Conservation (phyloP, 2,888 invertebrate genomes). For the Drosophila anceps region DNA sequence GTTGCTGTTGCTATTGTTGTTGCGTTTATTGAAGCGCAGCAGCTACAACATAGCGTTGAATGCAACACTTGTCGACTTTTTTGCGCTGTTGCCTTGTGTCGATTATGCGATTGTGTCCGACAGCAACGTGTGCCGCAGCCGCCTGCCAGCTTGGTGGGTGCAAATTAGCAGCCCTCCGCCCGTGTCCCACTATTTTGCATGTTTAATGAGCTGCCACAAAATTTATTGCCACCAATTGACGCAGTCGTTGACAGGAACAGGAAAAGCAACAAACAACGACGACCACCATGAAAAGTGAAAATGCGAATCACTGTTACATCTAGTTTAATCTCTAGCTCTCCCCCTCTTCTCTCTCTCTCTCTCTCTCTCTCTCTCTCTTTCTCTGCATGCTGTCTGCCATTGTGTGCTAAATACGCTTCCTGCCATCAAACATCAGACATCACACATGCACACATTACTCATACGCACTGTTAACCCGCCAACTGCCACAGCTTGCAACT, state of each 20-base stretch:
- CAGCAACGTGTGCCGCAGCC: constrained; percentile 13
- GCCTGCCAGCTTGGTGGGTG: constrained; percentile 25
- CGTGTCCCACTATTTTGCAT: constrained; percentile 57
- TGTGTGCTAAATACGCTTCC: constrained; percentile 78
- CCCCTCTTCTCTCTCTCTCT: not conserved
- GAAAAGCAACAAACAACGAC: constrained; percentile 45
- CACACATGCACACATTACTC: constrained; percentile 65
- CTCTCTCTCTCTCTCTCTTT: not conserved
- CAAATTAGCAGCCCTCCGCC: constrained; percentile 35
- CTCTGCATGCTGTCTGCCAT: constrained; percentile 35
- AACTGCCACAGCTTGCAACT: constrained; percentile 21
- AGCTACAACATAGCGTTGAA: constrained; percentile 42
- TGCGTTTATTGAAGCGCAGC: constrained; percentile 72
- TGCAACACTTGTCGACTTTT: constrained; percentile 59
- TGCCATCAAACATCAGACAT: constrained; percentile 46
- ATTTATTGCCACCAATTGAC: constrained; percentile 68
- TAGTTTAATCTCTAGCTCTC: constrained; percentile 23
- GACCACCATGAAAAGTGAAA: constrained; percentile 64
- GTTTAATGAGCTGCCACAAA: constrained; percentile 75
- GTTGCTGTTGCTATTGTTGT: constrained; percentile 36
- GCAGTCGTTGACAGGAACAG: constrained; percentile 63
- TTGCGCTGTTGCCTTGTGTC: constrained; percentile 46
- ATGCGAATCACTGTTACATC: constrained; percentile 66
- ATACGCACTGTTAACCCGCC: constrained; percentile 72
- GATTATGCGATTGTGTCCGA: constrained; percentile 68